phyloP scores from a whole-genome alignment of 1,140 invertebrate species.

The Bombyx mori region ASM3026992v2 NC_085112.1:15947001-15947500 shows the following conservation, averaged over 20 bases:
- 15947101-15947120: too few relatives aligned
- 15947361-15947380: conserved; percentile 46
- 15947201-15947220: conserved; percentile 1
- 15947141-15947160: not conserved
- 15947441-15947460: conserved; percentile 49
- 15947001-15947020: too few relatives aligned
- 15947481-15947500: conserved; percentile 11
- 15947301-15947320: conserved; percentile 48
- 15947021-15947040: too few relatives aligned
- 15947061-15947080: too few relatives aligned
- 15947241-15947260: conserved; percentile 67
- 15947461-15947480: conserved; percentile 32
- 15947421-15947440: conserved; percentile 41
- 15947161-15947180: not conserved
- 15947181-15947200: conserved; percentile 5
- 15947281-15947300: conserved; percentile 61
- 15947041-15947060: too few relatives aligned
- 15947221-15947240: conserved; percentile 9
- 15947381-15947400: conserved; percentile 43
- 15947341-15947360: conserved; percentile 41
- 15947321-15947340: conserved; percentile 51
- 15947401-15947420: conserved; percentile 52
- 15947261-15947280: conserved; percentile 70
- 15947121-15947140: not conserved
- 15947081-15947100: too few relatives aligned